A percentile compares a stretch with the other conserved stretches of the same genome.
Conservation (phyloP, 2,888 invertebrate species). For the Choristoneura rosaceana region DNA sequence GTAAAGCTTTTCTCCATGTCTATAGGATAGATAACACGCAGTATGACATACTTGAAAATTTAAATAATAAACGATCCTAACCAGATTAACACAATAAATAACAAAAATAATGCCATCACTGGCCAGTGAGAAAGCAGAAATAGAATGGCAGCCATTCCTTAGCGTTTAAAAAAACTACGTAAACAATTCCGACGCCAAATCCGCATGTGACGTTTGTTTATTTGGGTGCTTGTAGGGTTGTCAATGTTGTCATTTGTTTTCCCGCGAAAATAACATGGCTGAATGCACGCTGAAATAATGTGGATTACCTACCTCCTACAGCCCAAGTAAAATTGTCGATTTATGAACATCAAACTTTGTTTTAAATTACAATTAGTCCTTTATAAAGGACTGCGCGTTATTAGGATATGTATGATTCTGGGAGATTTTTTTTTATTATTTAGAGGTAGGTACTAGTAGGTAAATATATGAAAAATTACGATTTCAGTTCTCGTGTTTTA, state of each 20-base stretch:
- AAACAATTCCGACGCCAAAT: constrained; percentile 70
- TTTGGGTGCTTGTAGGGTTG: constrained; percentile 48
- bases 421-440: neutral
- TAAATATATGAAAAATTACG: too few species aligned
- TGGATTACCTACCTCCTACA: too few species aligned
- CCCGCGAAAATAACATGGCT: neutral
- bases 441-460: too few species aligned
- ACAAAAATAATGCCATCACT: neutral
- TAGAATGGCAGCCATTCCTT: constrained; percentile 46
- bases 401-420: neutral
- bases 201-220: constrained; percentile 61
- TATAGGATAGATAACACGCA: too few species aligned
- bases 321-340: too few species aligned
- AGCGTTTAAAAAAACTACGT: constrained; percentile 66
- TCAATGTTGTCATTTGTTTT: neutral
- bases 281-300: neutral
- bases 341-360: too few species aligned
- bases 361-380: too few species aligned
- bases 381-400: too few species aligned
- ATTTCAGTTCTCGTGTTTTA: too few species aligned
- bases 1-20: too few species aligned
- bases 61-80: neutral
- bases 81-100: neutral
- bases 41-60: neutral
- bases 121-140: constrained; percentile 14